These are phyloP conservation scores for Zalophus californianus DNA, from an alignment of 2,797 vertebrate genomes.

Conservation along the genomic window DNA sequence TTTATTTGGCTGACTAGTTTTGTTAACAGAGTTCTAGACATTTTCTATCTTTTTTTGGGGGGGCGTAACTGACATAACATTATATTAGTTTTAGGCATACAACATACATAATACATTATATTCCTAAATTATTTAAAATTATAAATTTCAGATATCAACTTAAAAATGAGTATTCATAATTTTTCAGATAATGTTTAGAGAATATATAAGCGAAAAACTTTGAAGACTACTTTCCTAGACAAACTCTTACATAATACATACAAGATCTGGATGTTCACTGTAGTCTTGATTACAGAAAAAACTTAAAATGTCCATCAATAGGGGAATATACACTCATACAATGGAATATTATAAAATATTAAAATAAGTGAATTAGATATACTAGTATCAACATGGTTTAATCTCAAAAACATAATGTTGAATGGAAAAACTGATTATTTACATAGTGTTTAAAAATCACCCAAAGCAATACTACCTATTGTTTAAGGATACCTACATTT, in stretches of 20 bases:
- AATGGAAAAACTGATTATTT: constrained; percentile 41
- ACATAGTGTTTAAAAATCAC: constrained; percentile 35
- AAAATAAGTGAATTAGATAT: constrained; percentile 55
- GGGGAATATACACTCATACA: constrained; percentile 8
- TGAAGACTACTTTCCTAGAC: not conserved
- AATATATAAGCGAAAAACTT: constrained; percentile 31
- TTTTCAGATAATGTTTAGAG: constrained; percentile 41
- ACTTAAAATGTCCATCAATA: constrained; percentile 36
- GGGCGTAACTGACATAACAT: not conserved
- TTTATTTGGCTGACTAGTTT: constrained; percentile 27
- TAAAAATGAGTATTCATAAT: constrained; percentile 51
- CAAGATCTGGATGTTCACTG: constrained; percentile 26
- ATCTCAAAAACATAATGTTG: constrained; percentile 6
- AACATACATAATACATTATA: not conserved
- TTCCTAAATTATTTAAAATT: constrained; percentile 17
- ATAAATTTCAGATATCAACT: constrained; percentile 36
- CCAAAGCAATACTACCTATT: not conserved
- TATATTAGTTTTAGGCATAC: not conserved
- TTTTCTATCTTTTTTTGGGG: constrained; percentile 10
- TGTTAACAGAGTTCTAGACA: constrained; percentile 29
- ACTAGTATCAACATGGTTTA: constrained; percentile 13
- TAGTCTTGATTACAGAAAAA: constrained; percentile 22
- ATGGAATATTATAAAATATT: constrained; percentile 50
- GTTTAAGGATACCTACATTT: constrained; percentile 14
- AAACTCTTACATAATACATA: constrained; percentile 21